These are phyloP conservation scores for Centropus bengalensis DNA, from an alignment of 2,113 vertebrate species.

Conservation along the genomic window DNA sequence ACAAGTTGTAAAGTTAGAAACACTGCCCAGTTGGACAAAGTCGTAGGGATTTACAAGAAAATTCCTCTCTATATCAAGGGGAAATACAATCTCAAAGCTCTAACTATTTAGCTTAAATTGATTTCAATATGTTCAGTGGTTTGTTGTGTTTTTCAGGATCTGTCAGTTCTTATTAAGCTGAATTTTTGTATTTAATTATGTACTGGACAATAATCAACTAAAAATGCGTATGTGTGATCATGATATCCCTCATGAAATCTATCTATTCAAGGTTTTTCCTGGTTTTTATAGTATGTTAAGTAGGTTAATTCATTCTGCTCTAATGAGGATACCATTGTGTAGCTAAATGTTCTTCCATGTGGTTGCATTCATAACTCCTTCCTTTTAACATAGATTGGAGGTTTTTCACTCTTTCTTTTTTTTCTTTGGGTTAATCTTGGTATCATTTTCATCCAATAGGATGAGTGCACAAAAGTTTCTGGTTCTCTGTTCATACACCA, in stretches of 20 bases:
- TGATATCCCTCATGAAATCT: neutral
- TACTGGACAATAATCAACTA: neutral
- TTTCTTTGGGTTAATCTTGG: neutral
- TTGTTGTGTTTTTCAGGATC: neutral
- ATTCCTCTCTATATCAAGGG: neutral
- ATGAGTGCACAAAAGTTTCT: neutral
- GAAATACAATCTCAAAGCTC: neutral
- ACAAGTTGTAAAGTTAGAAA: neutral
- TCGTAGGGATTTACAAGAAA: neutral
- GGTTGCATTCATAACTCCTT: neutral
- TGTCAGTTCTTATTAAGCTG: conserved; percentile 22
- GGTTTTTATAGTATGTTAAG: neutral
- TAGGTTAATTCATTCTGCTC: neutral
- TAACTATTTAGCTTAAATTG: neutral
- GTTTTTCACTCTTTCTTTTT: neutral
- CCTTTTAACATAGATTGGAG: neutral
- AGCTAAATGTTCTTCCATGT: conserved; percentile 7
- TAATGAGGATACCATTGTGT: neutral
- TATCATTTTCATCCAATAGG: neutral
- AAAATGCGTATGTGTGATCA: neutral
- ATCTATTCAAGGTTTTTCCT: neutral
- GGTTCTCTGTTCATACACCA: neutral
- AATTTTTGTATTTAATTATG: neutral
- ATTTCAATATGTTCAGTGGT: neutral
- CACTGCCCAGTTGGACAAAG: neutral